These are phyloP conservation scores for Pseudomugil tenellus DNA, from an alignment of 2,797 vertebrate species.

Conservation along the genomic window DNA sequence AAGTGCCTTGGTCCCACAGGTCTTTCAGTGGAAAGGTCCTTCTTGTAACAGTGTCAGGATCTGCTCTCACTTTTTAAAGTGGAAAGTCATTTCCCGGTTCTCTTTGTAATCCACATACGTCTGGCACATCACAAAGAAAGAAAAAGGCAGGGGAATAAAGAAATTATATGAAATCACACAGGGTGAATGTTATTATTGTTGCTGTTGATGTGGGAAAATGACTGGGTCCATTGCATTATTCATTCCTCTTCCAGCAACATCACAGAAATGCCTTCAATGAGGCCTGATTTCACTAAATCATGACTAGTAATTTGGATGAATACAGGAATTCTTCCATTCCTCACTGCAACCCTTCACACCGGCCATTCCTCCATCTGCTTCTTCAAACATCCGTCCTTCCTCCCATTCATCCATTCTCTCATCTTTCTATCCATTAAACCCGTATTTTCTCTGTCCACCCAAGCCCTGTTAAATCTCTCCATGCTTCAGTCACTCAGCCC, in stretches of 20 bases:
- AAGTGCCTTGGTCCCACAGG: constrained; percentile 53
- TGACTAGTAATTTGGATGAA: constrained; percentile 47
- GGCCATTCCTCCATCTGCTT: constrained; percentile 32
- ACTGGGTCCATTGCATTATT: constrained; percentile 57
- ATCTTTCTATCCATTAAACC: constrained; percentile 28
- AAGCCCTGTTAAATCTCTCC: constrained; percentile 49
- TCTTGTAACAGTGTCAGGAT: constrained; percentile 74
- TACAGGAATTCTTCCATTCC: constrained; percentile 31
- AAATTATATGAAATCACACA: constrained; percentile 79
- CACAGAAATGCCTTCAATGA: constrained; percentile 50
- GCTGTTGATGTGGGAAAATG: constrained; percentile 75
- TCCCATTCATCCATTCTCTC: constrained; percentile 53
- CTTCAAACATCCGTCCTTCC: constrained; percentile 24
- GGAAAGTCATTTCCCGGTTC: constrained; percentile 78
- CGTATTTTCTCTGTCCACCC: constrained; percentile 35
- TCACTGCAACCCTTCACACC: constrained; percentile 32
- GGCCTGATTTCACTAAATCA: constrained; percentile 53
- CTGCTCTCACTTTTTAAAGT: constrained; percentile 68
- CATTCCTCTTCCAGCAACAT: constrained; percentile 58
- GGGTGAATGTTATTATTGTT: constrained; percentile 75
- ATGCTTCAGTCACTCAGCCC: constrained; percentile 42
- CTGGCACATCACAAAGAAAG: constrained; percentile 77
- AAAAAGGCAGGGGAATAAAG: constrained; percentile 70
- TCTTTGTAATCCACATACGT: constrained; percentile 68
- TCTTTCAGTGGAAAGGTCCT: constrained; percentile 68